Evolutionary conservation across 2,888 invertebrate species (phyloP).

Genomic region (Onthophagus sagittarius): DNA sequence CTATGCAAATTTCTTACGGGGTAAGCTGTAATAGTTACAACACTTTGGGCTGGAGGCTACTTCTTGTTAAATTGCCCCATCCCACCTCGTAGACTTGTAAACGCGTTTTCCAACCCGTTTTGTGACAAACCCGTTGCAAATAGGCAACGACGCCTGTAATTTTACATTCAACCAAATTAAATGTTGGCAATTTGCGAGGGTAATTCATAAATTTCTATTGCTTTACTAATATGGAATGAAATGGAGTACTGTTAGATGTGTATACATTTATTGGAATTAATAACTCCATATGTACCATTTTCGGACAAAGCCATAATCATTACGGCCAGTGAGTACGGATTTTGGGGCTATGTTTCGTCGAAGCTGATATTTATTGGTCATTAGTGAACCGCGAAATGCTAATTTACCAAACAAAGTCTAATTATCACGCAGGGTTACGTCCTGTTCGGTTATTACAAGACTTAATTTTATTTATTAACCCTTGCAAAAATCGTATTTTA

Average conservation of each 20-base stretch:
- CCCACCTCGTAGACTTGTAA: neutral
- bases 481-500: too few species aligned
- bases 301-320: neutral
- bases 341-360: neutral
- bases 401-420: neutral
- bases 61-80: neutral
- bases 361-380: neutral
- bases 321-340: neutral
- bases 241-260: neutral
- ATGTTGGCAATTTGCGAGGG: neutral
- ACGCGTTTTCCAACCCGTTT: neutral
- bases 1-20: neutral
- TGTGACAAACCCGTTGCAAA: neutral
- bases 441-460: neutral
- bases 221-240: neutral
- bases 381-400: neutral
- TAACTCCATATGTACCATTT: neutral
- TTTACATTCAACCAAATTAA: neutral
- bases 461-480: neutral
- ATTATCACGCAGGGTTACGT: neutral
- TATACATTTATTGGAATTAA: neutral
- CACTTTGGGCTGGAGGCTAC: neutral
- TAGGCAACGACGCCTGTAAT: neutral
- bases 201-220: neutral
- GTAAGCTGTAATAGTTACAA: neutral